Base-by-base conservation (phyloP, 2,888 invertebrate species). In the Ypsolopha sequella region DNA sequence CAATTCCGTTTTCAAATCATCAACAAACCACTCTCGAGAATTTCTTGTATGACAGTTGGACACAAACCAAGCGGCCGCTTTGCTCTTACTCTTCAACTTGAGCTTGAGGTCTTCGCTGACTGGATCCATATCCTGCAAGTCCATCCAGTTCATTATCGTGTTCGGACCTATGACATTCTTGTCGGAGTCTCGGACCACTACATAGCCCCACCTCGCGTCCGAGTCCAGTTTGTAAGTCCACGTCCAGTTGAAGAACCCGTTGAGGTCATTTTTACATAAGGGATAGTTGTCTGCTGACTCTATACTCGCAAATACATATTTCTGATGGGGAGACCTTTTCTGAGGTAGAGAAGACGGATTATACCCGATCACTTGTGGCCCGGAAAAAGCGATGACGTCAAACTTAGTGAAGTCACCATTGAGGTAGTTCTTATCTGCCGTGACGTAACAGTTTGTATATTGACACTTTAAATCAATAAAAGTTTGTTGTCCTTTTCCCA, bases 1-100 rank as follows among this genome's bases (percentile, higher is more conserved):
- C 2, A 80, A 54, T 9, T 61, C 57, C 2, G 54, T 14, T 54
- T 65, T 64, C 8, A 76, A 60, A 0, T 66, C 54, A 14, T 39
- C 39, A 2, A 57, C 65, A 47, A 64, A 64, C 1, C 34, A 10
- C 35, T 69, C 65, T 41, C 76, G 60, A 4, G 55, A 53, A 48
- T 66, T 69, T 41, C 44, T 58, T 0, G 70, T 55, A 1, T 50
- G 24, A 50, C 76, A 76, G 35, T 76, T 68, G 3, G 77, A 77
- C 0, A 73, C 73, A 45, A 77, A 66, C 78, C 77, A 77, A 6
- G 76, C 76, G 0, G 69, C 77, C 6, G 72, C 66, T 53, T 60
- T 68, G 0, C 53, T 66, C 53, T 78, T 78, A 6, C 53, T 53
- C 7, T 52, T 61, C 11, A 77, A 51, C 33, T 62, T 64, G 2